Percentiles rank a stretch among this genome's conserved stretches.
Conservation (phyloP, 2,113 vertebrate genomes). For the Anhinga anhinga region DNA sequence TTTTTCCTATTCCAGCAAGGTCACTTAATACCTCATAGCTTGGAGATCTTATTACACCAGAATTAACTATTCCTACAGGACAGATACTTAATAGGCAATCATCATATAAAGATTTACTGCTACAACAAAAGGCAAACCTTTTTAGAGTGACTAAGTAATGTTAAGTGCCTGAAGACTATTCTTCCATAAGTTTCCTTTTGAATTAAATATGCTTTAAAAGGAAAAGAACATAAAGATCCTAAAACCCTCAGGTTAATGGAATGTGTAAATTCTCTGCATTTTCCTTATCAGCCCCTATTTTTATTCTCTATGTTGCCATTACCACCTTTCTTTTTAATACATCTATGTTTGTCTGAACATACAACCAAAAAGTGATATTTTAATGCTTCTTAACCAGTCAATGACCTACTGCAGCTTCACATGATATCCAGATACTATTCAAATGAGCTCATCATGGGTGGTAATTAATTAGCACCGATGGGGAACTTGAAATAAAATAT, state of each 20-base stretch:
- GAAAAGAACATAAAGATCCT: constrained; percentile 1
- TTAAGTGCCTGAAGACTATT: neutral
- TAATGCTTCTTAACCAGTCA: constrained; percentile 42
- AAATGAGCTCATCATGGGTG: constrained; percentile 20
- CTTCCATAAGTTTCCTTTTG: neutral
- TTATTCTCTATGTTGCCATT: neutral
- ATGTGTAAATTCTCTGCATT: constrained; percentile 29
- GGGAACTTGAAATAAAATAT: constrained; percentile 30
- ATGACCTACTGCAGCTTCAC: constrained; percentile 15
- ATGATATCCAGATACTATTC: constrained; percentile 13
- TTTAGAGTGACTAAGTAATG: constrained; percentile 12
- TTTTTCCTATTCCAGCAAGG: neutral
- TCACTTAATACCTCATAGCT: neutral
- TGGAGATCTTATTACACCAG: neutral
- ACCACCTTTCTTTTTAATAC: constrained; percentile 3
- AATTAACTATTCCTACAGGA: constrained; percentile 24
- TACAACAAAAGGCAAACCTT: neutral
- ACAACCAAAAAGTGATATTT: constrained; percentile 6
- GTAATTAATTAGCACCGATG: constrained; percentile 50
- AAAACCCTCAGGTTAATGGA: constrained; percentile 21
- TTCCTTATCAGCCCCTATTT: neutral
- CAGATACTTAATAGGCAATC: neutral
- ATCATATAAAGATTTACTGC: neutral
- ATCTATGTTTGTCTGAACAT: neutral
- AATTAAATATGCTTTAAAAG: constrained; percentile 22